phyloP scores from a whole-genome alignment of 2,113 vertebrate genomes.

The Rousettus leschenaultii region DNA sequence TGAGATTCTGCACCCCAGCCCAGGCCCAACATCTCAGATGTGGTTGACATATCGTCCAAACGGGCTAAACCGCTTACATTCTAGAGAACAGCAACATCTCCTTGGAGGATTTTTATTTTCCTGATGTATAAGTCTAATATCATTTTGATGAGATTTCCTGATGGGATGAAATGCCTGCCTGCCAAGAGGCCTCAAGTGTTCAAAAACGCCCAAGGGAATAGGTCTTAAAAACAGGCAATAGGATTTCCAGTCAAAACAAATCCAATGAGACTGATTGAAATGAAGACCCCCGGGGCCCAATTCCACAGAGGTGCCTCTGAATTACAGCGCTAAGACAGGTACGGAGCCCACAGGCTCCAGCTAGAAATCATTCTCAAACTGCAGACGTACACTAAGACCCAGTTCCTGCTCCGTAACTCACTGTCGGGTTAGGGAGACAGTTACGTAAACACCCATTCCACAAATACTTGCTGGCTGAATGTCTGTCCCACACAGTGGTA shows the following conservation, averaged over 20 bases:
- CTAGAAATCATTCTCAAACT: neutral
- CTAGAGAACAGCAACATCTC: neutral
- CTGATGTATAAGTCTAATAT: neutral
- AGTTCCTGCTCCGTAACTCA: neutral
- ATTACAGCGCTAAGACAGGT: neutral
- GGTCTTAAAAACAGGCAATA: constrained; percentile 29
- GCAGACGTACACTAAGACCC: neutral
- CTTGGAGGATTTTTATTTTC: constrained; percentile 2
- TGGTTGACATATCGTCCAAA: neutral
- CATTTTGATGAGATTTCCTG: constrained; percentile 56
- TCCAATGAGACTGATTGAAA: constrained; percentile 37
- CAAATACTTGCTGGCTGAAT: neutral
- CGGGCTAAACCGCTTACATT: neutral
- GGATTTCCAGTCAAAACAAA: constrained; percentile 65
- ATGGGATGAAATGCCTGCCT: neutral
- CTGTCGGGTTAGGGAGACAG: neutral
- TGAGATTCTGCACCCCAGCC: neutral
- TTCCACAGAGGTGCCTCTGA: neutral
- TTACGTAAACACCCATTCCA: neutral
- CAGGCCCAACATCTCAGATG: neutral
- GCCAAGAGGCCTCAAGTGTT: neutral
- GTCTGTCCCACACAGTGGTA: neutral
- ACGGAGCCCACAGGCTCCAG: neutral
- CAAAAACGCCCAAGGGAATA: neutral
- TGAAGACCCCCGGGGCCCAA: constrained; percentile 4